Evolutionary conservation across 1,140 invertebrate species (phyloP).

Genomic region (Habropoda laboriosa): DNA sequence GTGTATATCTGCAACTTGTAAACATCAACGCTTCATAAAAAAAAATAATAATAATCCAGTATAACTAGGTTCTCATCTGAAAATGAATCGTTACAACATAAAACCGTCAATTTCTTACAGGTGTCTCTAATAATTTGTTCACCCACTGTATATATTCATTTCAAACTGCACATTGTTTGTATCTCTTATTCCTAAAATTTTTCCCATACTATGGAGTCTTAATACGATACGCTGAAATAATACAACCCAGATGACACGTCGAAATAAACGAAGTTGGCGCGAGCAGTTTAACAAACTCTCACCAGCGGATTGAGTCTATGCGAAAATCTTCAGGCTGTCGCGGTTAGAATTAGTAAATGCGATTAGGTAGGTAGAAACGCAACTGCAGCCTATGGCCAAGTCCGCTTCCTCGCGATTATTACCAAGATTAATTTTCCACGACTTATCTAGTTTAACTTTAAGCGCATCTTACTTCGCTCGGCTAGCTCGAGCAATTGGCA

Average conservation of each 20-base stretch:
- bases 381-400: conserved; percentile 36
- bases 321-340: conserved; percentile 52
- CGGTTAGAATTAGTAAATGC: conserved; percentile 58
- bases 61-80: no score
- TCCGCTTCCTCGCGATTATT: conserved; percentile 50
- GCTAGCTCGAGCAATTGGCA: background rate
- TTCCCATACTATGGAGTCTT: no score
- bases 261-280: background rate
- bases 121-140: no score
- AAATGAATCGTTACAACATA: no score
- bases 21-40: no score
- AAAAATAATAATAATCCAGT: no score
- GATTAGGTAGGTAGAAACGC: conserved; percentile 62
- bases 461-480: conserved; percentile 36
- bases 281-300: background rate
- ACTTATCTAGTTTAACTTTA: conserved; percentile 57
- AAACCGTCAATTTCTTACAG: no score
- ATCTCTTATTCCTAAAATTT: no score
- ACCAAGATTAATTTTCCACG: conserved; percentile 58
- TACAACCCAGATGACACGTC: no score
- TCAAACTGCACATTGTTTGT: no score
- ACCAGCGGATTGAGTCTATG: conserved; percentile 46
- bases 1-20: no score
- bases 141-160: no score
- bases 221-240: background rate